A percentile compares a stretch with the other conserved stretches of the same genome.
phyloP scores from a whole-genome alignment of 1,140 invertebrate genomes.

The Drosophila ironensis region DNA sequence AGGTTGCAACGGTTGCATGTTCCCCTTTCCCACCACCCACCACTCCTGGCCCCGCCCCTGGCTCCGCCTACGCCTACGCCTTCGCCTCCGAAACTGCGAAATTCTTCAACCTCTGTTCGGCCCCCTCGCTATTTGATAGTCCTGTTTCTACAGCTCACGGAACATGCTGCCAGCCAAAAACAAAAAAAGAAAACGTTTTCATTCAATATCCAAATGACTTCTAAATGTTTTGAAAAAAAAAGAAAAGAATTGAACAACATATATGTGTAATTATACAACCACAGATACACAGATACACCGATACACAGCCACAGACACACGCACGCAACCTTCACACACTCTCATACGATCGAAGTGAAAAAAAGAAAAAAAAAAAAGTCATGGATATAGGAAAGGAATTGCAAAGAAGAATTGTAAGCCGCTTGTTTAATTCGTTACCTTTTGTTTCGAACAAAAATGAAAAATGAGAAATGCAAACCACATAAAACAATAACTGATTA shows the following conservation, averaged over 20 bases:
- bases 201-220: conserved; percentile 62
- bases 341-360: conserved; percentile 23
- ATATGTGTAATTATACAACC: conserved; percentile 42
- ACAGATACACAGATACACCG: conserved; percentile 12
- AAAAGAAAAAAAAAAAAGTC: too few relatives aligned
- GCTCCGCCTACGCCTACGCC: conserved; percentile 9
- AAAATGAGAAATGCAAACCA: conserved; percentile 7
- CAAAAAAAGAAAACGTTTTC: conserved; percentile 37
- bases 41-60: conserved; percentile 27
- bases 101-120: conserved; percentile 4
- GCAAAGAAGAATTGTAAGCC: conserved; percentile 6
- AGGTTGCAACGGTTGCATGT: conserved; percentile 70
- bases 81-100: conserved; percentile 1
- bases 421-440: conserved; percentile 32
- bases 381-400: conserved; percentile 19
- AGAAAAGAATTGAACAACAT: conserved; percentile 26
- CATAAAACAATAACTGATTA: conserved; percentile 25
- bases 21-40: conserved; percentile 29
- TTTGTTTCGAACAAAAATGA: conserved; percentile 12
- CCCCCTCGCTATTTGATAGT: neutral
- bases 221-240: conserved; percentile 69
- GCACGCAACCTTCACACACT: conserved; percentile 13
- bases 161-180: conserved; percentile 39
- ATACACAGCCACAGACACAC: conserved; percentile 9
- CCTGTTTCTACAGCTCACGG: conserved; percentile 14